Evolutionary conservation across 2,797 vertebrate species (phyloP), one percentile per base, ranked within the genome.

Genomic region (Danio tinwini): DNA sequence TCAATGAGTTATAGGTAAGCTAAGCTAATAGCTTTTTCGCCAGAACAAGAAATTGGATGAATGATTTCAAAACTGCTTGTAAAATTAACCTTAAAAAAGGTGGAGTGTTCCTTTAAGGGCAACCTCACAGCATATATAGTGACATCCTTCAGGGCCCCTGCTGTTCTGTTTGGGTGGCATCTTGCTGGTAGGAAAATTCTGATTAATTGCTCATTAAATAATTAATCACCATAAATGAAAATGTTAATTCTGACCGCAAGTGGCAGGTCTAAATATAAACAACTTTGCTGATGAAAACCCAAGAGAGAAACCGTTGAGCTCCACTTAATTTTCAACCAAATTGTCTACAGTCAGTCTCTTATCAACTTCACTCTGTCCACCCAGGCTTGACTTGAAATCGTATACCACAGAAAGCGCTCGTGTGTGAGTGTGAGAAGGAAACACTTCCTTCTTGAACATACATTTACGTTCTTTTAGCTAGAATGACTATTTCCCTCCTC

Each of bases 171-270:
- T 19, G 5, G 39, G 5, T 45, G 62, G 40, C 13, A 2, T 16
- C 7, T 39, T 37, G 29, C 40, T 44, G 40, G n/a, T 42, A 42
- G n/a, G n/a, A 40, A 64, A 45, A 45, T 40, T 45, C n/a, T 8
- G n/a, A 45, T 45, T 64, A 40, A 64, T 42, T 64, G n/a, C n/a
- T 6, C 17, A 40, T 65, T 65, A 45, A 65, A 65, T 45, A 13
- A 65, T 45, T 45, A 65, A 65, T 44, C 17, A 8, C 11, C 17
- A 21, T 13, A n/a, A 42, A 62, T 62, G 40, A 62, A 65, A 65
- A n/a, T n/a, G 12, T 21, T 44, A 65, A 65, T 45, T 65, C 10
- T 63, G 21, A 37, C 6, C 40, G 40, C 29, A 37, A 5, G 29
- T 61, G 44, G 19, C 58, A 62, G 47, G n/a, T 16, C 12, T 52